phyloP scores from a whole-genome alignment of 2,888 invertebrate genomes.

The Octonoba sinensis region DNA sequence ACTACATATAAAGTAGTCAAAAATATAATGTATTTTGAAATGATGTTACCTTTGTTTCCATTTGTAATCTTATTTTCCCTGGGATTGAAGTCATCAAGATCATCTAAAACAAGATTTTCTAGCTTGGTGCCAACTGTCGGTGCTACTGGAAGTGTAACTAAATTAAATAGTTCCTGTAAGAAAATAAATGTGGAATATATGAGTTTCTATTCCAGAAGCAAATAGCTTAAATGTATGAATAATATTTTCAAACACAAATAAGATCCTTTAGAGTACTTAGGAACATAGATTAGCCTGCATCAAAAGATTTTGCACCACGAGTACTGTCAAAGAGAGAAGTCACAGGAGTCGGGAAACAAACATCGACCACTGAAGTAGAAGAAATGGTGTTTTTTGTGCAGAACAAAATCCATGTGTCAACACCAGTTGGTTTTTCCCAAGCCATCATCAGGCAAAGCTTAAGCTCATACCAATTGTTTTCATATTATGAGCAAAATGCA shows the following conservation, averaged over 20 bases:
- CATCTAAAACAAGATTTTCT: slow-evolving; percentile 79
- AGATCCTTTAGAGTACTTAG: neutral
- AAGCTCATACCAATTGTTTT: too few relatives aligned
- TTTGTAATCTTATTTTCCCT: slow-evolving; percentile 79
- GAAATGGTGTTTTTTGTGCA: too few relatives aligned
- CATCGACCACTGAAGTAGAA: too few relatives aligned
- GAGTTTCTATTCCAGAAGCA: neutral
- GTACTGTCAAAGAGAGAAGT: too few relatives aligned
- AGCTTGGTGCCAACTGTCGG: slow-evolving; percentile 70
- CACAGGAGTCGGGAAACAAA: too few relatives aligned
- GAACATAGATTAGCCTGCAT: too few relatives aligned
- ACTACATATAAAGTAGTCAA: neutral
- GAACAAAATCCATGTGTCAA: too few relatives aligned
- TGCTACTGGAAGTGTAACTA: slow-evolving; percentile 41
- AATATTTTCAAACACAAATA: neutral
- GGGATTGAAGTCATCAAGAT: slow-evolving; percentile 82
- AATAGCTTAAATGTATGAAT: too few relatives aligned
- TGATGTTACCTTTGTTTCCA: slow-evolving; percentile 46
- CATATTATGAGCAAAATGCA: too few relatives aligned
- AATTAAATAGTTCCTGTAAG: slow-evolving; percentile 47
- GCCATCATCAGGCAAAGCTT: too few relatives aligned
- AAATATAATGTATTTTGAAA: neutral
- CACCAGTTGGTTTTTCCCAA: too few relatives aligned
- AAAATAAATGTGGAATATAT: neutral
- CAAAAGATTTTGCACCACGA: too few relatives aligned